These are phyloP conservation scores for Cyanistes caeruleus DNA, from an alignment of 2,113 vertebrate genomes.

Conservation along the genomic window DNA sequence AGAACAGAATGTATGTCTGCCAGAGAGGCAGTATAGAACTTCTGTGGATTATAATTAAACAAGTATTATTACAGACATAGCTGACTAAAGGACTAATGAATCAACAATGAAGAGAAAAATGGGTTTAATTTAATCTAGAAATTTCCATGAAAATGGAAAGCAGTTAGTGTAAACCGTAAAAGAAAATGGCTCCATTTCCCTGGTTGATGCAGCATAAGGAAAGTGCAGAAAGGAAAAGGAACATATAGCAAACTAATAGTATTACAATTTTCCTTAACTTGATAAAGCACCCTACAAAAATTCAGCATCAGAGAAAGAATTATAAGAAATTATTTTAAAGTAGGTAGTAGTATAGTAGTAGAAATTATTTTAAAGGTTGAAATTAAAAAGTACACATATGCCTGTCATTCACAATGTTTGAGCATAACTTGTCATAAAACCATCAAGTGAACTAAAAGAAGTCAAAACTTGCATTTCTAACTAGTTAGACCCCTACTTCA, in stretches of 20 bases:
- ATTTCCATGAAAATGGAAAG: neutral
- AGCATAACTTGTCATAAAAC: neutral
- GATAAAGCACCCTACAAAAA: neutral
- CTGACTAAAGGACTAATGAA: neutral
- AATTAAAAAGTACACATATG: neutral
- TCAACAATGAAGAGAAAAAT: neutral
- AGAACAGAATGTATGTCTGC: neutral
- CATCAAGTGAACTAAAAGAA: neutral
- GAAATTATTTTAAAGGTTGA: neutral
- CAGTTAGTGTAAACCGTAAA: neutral
- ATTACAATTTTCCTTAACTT: neutral
- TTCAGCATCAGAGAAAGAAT: neutral
- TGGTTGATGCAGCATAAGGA: neutral
- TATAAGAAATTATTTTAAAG: neutral
- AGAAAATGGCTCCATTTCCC: neutral
- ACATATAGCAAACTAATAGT: neutral
- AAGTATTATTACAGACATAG: neutral
- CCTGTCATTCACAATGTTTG: neutral
- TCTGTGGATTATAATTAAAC: neutral
- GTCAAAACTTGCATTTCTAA: neutral
- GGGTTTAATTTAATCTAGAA: neutral
- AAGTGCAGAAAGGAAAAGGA: neutral
- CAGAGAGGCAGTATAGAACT: neutral
- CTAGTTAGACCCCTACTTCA: neutral
- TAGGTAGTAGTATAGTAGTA: neutral